Base-by-base conservation (phyloP, 2,888 invertebrate genomes). In the Azorinus chamasolen region DNA sequence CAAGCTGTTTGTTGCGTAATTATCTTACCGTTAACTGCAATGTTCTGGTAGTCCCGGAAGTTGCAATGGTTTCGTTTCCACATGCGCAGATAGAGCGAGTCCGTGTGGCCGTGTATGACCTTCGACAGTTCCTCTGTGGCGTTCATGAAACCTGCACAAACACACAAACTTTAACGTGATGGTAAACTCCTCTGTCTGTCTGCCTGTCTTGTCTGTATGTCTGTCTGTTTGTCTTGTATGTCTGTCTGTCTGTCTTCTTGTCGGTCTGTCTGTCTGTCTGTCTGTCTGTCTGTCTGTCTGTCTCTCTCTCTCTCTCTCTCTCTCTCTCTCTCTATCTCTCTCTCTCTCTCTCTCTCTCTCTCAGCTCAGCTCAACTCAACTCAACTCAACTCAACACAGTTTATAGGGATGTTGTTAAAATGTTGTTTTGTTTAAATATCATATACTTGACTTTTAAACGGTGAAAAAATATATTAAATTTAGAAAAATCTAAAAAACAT, bases 31-130 rank as follows among this genome's bases (percentile, higher is more conserved):
- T 62, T 51, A 14, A 50, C 51, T 39, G 50, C 62, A 39, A 62
- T 62, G 16, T 62, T 62, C 37, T 94, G 94, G 84, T 94, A 94
- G 87, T 94, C 94, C 57, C 94, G 86, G 83, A 94, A 94, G 81
- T 93, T 94, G 84, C 94, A 94, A 2, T 91, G 87, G 80, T 94
- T 94, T 27, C 93, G 83, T 54, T 92, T 77, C 51, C 93, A 87
- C 63, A 94, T 73, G 32, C 93, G 72, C 51, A 84, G 72, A 72
- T 93, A 93, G 2, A 93, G 43, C 0, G 93, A 93, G 66, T 92
- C 89, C 3, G 91, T 90, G 0, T 86, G 84, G 0, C 92, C 92
- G 16, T 87, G 75, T 5, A 90, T 81, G 2, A 92, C 88, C 12
- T 79, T 72, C 20, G 87, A 83, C 88, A 91, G 91, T 0, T 88